Evolutionary conservation across 2,888 invertebrate species (phyloP), one percentile per base, ranked within the genome.

Genomic region (Drosophila meridiana): DNA sequence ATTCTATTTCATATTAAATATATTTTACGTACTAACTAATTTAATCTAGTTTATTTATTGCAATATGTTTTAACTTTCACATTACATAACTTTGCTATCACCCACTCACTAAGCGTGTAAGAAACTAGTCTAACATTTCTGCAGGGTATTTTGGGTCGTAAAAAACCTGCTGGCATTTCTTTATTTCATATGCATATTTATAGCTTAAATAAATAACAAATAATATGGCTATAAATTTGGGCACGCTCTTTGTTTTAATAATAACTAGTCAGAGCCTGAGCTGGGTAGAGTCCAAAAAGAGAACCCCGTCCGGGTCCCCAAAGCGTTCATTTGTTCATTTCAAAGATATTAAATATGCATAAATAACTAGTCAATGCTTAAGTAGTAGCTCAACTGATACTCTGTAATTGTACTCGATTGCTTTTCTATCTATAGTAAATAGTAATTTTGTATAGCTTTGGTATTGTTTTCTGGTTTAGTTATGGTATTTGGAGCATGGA

Each of bases 121-220:
- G 32, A 11, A 57, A 13, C 42, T 42, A 13, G 20, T 30, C 65
- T 2, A 28, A 11, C 20, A 34, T 52, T 52, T 20, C 20, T 28
- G 8, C 20, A 79, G 77, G 28, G 78, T 79, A 76, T 78, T 63
- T 32, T 28, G 34, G 58, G 28, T 69, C 59, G 34, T 69, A 72
- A 83, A 86, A 84, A 86, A 89, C 77, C 80, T 72, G 82, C 72
- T 87, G 84, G 72, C 76, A 85, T 80, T 82, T 69, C 69, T 83
- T 79, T 82, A 77, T 84, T 40, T 20, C 20, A 82, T 83, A 88
- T 88, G 87, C 83, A 84, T 87, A 87, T 87, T 87, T 87, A 87
- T 87, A 81, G 87, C 87, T 83, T 79, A 87, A 89, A 87, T 89
- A 87, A 87, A 87, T 87, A 89, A 83, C 87, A 83, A 87, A 87